Evolutionary conservation across 2,888 invertebrate species (phyloP).

Genomic region (Zeuzera pyrina): DNA sequence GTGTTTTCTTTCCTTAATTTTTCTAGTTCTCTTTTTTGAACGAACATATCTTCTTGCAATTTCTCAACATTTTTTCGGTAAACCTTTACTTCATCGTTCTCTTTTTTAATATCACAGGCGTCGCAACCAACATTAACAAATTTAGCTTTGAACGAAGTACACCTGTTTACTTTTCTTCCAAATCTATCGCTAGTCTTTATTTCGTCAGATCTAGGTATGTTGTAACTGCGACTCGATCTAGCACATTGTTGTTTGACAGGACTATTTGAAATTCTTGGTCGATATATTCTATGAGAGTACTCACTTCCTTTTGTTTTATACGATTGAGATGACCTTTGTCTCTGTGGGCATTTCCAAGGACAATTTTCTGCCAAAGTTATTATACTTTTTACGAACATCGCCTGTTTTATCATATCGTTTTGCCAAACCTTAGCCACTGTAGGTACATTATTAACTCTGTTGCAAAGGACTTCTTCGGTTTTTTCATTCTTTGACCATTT

Average conservation of each 20-base stretch:
- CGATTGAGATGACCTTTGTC: not conserved
- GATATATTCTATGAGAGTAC: not conserved
- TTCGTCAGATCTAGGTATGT: too few species aligned
- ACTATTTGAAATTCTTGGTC: not conserved
- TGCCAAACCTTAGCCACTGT: constrained; percentile 45
- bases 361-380: too few species aligned
- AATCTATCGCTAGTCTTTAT: too few species aligned
- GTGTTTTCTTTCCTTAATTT: constrained; percentile 39
- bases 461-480: constrained; percentile 16
- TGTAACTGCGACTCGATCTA: too few species aligned
- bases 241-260: too few species aligned
- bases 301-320: not conserved
- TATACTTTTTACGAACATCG: constrained; percentile 34
- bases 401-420: constrained; percentile 42
- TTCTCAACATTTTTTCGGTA: constrained; percentile 28
- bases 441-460: constrained; percentile 26
- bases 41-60: constrained; percentile 29
- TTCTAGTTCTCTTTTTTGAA: constrained; percentile 38
- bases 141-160: constrained; percentile 25
- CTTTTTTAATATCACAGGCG: constrained; percentile 18
- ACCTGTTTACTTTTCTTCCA: too few species aligned
- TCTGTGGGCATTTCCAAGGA: too few species aligned
- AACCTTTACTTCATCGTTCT: constrained; percentile 21
- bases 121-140: constrained; percentile 30
- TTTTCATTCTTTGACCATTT: constrained; percentile 28